These are phyloP conservation scores for Manacus vitellinus DNA, from an alignment of 2,113 vertebrate species.

Conservation along the genomic window DNA sequence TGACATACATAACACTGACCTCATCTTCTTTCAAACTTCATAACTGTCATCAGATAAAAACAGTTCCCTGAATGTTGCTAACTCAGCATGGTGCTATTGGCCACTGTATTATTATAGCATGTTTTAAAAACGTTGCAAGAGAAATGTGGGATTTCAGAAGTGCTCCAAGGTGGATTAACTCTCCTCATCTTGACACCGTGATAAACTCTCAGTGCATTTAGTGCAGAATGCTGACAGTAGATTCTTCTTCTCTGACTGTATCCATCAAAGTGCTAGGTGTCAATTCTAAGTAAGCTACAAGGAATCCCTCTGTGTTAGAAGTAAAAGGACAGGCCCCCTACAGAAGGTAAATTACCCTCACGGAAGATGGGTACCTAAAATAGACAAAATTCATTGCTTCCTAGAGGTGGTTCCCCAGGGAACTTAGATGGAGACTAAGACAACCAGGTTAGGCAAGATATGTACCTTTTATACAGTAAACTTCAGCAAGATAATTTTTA, in stretches of 20 bases:
- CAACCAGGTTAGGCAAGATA: background rate
- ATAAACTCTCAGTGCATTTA: constrained; percentile 19
- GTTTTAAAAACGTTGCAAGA: background rate
- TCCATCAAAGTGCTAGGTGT: background rate
- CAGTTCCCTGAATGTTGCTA: constrained; percentile 12
- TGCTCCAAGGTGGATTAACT: constrained; percentile 15
- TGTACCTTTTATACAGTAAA: background rate
- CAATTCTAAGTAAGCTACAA: background rate
- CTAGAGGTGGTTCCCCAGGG: background rate
- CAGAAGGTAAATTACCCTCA: background rate
- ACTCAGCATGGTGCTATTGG: constrained; percentile 21
- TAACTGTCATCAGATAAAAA: constrained; percentile 40
- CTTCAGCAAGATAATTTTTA: background rate
- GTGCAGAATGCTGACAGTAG: constrained; percentile 12
- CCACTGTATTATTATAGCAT: background rate
- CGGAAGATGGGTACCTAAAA: background rate
- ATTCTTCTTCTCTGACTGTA: background rate
- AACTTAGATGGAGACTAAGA: background rate
- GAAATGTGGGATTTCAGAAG: constrained; percentile 28
- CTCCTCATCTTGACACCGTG: background rate
- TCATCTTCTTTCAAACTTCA: constrained; percentile 42
- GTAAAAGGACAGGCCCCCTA: background rate
- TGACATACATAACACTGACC: background rate
- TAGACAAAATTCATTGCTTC: background rate
- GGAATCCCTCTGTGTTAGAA: background rate